phyloP scores from a whole-genome alignment of 2,113 vertebrate genomes.

The Seriola quinqueradiata region DNA sequence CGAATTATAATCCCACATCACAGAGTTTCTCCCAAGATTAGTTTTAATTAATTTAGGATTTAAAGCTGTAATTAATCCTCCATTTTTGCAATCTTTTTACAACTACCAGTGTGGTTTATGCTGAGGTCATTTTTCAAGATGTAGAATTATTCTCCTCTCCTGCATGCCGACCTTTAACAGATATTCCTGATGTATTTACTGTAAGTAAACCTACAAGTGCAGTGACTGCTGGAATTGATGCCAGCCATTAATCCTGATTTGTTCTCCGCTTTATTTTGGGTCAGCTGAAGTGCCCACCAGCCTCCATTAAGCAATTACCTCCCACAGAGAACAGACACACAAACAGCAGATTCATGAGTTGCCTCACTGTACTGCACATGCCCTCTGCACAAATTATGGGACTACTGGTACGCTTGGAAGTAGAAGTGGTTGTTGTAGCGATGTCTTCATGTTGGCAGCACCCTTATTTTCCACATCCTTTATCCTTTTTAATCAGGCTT shows the following conservation, averaged over 20 bases:
- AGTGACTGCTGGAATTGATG: slow-evolving; percentile 41
- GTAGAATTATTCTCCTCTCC: not conserved
- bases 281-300: slow-evolving; percentile 36
- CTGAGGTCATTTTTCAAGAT: not conserved
- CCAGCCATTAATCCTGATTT: slow-evolving; percentile 59
- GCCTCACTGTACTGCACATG: slow-evolving; percentile 7
- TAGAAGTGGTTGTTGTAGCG: not conserved
- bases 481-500: slow-evolving; percentile 19
- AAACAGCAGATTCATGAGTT: slow-evolving; percentile 56
- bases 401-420: slow-evolving; percentile 10
- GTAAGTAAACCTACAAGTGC: slow-evolving; percentile 28
- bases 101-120: not conserved
- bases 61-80: not conserved
- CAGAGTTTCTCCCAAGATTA: not conserved
- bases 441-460: not conserved
- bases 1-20: not conserved
- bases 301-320: slow-evolving; percentile 49
- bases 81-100: not conserved
- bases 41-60: not conserved
- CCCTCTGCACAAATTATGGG: not conserved
- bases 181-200: slow-evolving; percentile 32
- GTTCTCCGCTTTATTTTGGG: slow-evolving; percentile 47
- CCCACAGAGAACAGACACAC: slow-evolving; percentile 28
- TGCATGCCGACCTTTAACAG: not conserved
- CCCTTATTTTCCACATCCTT: not conserved